Base-by-base conservation (phyloP, 2,888 invertebrate species). In the Xanthia icteritia region DNA sequence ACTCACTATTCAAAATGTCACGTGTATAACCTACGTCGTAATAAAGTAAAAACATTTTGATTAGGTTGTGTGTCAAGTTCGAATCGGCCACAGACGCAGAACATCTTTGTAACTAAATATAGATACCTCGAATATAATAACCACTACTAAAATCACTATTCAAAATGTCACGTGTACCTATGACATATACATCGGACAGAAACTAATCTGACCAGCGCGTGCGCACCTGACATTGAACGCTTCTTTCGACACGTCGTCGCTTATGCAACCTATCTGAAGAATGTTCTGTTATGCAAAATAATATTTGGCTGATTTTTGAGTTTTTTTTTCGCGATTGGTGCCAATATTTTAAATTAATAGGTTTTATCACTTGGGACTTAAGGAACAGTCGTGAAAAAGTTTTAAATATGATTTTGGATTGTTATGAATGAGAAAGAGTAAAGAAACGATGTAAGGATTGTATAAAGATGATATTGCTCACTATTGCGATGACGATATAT, bases 171-270 rank as follows among this genome's bases (percentile, higher is more conserved):
- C 69, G 54, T 61, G 54, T n/a, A n/a, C n/a, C n/a, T 48, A 20
- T 72, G 71, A 83, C 71, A 54, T 68, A 23, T 20, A 27, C 31
- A 65, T 51, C 27, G n/a, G 65, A n/a, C 27, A 82, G 42, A 20
- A 36, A 56, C 48, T 42, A 76, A 69, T 58, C 31, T 39, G 39
- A 58, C n/a, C n/a, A 5, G 64, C 66, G 64, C 69, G 23, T 13
- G 61, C 64, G 76, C 84, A 61, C 64, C 68, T 81, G 81, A 84
- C 86, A 86, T 86, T 86, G 84, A 84, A 67, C 39, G 63, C 48
- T 63, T 76, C 75, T 75, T 81, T 77, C 84, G 69, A 65, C 68
- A 69, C 60, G 42, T 31, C 56, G 64, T n/a, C 69, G 58, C 70
- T 73, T 67, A 65, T 78, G 84, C 70, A 81, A 86, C 58, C 36